These are phyloP conservation scores for Caenorhabditis japonica DNA, from an alignment of 2,888 invertebrate genomes.

Conservation along the genomic window DNA sequence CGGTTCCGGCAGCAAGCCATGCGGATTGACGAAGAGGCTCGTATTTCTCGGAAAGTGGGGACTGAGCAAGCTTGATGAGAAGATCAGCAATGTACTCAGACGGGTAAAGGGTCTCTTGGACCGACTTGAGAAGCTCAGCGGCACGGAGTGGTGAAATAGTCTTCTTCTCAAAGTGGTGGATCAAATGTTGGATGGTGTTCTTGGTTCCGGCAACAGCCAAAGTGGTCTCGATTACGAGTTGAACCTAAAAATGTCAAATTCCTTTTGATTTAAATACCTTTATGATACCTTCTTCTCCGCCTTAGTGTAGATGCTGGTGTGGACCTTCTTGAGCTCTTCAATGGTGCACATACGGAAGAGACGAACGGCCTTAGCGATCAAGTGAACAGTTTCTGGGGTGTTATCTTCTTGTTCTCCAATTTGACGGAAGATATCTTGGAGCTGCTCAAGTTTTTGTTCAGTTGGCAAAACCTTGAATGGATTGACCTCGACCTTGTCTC, in stretches of 20 bases:
- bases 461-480: conserved; percentile 41
- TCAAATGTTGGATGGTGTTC: conserved; percentile 62
- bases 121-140: conserved; percentile 55
- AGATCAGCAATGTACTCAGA: conserved; percentile 65
- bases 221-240: conserved; percentile 59
- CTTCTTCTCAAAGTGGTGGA: conserved; percentile 51
- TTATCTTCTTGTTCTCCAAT: conserved; percentile 43
- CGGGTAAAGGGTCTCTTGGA: conserved; percentile 58
- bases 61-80: conserved; percentile 60
- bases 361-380: conserved; percentile 65
- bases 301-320: conserved; percentile 37
- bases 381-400: conserved; percentile 55
- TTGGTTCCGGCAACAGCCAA: conserved; percentile 67
- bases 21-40: conserved; percentile 60
- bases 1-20: conserved; percentile 62
- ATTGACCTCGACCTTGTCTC: conserved; percentile 55
- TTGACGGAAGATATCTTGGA: conserved; percentile 41
- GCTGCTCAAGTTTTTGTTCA: conserved; percentile 52
- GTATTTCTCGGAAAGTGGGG: conserved; percentile 25
- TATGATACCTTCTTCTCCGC: conserved; percentile 34
- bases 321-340: conserved; percentile 55
- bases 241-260: conserved; percentile 26
- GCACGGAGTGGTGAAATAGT: conserved; percentile 54
- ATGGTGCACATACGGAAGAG: conserved; percentile 59
- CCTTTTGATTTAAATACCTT: neutral